Conservation (phyloP, 2,888 invertebrate species). For the Chloromyia formosa region DNA sequence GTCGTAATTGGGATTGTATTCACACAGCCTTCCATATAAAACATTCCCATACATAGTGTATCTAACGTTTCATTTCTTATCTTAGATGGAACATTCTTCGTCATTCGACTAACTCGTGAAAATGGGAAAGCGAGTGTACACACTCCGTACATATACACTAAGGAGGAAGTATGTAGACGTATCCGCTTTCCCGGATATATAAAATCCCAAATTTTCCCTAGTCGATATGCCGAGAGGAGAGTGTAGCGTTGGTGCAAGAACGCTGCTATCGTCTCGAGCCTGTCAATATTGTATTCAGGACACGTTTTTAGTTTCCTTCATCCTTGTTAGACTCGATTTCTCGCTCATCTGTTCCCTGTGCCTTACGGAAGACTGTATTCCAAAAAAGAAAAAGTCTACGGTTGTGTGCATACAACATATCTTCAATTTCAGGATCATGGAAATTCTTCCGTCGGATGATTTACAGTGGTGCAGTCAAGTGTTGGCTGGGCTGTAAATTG, state of each 20-base stretch:
- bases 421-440: neutral
- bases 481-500: neutral
- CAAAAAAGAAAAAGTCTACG: neutral
- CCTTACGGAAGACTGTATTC: neutral
- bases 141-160: too few species aligned
- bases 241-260: neutral
- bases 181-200: neutral
- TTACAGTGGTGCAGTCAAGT: conserved; percentile 12
- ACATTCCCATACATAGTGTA: neutral
- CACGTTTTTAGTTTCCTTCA: conserved; percentile 43
- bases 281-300: conserved; percentile 38
- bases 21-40: neutral
- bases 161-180: too few species aligned
- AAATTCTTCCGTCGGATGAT: neutral
- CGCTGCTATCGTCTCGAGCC: conserved; percentile 6
- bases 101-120: neutral
- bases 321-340: conserved; percentile 32
- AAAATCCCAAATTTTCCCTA: neutral
- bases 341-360: conserved; percentile 21
- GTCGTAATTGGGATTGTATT: conserved; percentile 42
- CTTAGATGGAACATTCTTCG: conserved; percentile 31
- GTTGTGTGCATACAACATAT: conserved; percentile 16
- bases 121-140: too few species aligned
- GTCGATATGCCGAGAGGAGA: neutral
- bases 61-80: conserved; percentile 39